Evolutionary conservation across 2,888 invertebrate species (phyloP), one percentile per base, ranked within the genome.

Genomic region (Odontomyia ornata): DNA sequence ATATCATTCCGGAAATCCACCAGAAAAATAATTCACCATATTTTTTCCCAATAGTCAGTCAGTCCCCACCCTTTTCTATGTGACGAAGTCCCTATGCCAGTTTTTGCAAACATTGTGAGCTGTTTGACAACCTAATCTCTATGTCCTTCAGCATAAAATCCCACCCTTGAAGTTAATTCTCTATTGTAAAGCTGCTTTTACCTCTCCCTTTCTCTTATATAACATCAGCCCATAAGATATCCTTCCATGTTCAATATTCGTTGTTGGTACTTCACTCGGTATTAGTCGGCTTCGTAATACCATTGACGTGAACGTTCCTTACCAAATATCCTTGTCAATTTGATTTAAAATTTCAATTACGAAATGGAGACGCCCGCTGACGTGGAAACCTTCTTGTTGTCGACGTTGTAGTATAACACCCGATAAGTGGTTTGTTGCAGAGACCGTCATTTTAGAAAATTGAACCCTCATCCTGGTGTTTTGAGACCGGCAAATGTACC

Each of bases 271-370:
- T 43, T 7, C 21, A 23, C 11, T 47, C 9, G 36, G 5, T 36
- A n/a, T 9, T 28, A 25, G 9, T 18, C 25, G 47, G 36, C 65
- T 46, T 56, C 57, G 13, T 21, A 43, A 60, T 76, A 69, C 30
- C 76, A 69, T 23, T 57, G 65, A 65, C 76, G 46, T 46, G 69
- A 46, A 69, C 65, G 28, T 62, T 73, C 69, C 62, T 28, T 47
- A 36, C 57, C 60, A 75, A 78, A 76, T 76, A 78, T 76, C 76
- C 76, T 67, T 67, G 78, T 78, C 78, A 78, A 69, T 77, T 77
- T 78, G 76, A 78, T 76, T 78, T 77, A 78, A 73, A 78, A 78
- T 77, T 78, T 78, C 78, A 78, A 78, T 78, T 78, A 78, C 77
- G 67, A 78, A 78, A 78, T 78, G 75, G 78, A 78, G 75, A 36